phyloP scores from a whole-genome alignment of 2,888 invertebrate species.

The Phrixothrix hirtus region DNA sequence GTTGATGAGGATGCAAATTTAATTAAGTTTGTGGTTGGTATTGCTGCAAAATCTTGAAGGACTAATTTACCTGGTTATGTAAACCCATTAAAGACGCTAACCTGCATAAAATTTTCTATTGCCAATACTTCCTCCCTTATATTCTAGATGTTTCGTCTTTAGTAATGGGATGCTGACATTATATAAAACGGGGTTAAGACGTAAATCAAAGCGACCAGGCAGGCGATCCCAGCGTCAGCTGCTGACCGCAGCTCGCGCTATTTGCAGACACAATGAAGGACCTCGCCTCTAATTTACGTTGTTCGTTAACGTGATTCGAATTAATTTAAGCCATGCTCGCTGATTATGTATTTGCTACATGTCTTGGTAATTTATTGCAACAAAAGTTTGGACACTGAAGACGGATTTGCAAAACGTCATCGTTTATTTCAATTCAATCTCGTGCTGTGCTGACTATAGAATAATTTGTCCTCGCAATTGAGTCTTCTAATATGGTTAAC shows the following conservation, averaged over 20 bases:
- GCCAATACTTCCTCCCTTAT: slow-evolving; percentile 11
- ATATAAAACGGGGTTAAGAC: slow-evolving; percentile 62
- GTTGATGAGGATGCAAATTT: too few species aligned
- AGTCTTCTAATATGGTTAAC: neutral
- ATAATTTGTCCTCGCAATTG: slow-evolving; percentile 9
- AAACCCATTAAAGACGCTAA: too few species aligned
- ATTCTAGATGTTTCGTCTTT: slow-evolving; percentile 22
- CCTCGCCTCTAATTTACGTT: slow-evolving; percentile 53
- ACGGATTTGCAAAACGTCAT: slow-evolving; percentile 37
- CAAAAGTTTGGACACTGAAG: slow-evolving; percentile 39
- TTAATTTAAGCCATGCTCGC: slow-evolving; percentile 51
- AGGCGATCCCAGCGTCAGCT: slow-evolving; percentile 47
- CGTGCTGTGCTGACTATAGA: slow-evolving; percentile 20
- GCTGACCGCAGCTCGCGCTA: slow-evolving; percentile 53
- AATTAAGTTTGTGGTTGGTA: too few species aligned
- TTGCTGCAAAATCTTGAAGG: too few species aligned
- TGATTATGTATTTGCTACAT: slow-evolving; percentile 56
- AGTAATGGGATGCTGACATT: slow-evolving; percentile 55
- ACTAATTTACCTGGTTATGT: too few species aligned
- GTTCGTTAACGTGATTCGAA: slow-evolving; percentile 56
- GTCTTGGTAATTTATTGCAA: slow-evolving; percentile 52
- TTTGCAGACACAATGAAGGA: slow-evolving; percentile 47
- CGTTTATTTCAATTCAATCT: slow-evolving; percentile 26
- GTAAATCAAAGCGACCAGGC: slow-evolving; percentile 63
- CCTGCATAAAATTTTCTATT: slow-evolving; percentile 12